Conservation (phyloP, 2,888 invertebrate species). For the Amblyjoppa fuscipennis region DNA sequence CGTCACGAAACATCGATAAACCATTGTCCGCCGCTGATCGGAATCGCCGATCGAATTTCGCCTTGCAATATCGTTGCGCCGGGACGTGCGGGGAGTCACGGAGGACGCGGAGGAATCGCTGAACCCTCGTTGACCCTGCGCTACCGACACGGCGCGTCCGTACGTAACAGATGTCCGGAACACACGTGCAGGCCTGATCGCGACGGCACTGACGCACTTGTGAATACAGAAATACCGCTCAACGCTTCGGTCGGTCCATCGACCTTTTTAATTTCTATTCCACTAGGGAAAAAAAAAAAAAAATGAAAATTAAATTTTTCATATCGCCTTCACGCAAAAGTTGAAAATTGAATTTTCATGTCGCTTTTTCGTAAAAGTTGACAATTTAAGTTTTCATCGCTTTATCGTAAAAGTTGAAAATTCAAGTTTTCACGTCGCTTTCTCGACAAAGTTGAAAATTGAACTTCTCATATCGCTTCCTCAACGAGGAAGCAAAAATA, state of each 20-base stretch:
- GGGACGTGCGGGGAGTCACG: not conserved
- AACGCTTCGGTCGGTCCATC: conserved; percentile 8
- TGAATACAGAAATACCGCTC: conserved; percentile 24
- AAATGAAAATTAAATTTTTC: too few species aligned
- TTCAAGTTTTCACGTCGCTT: too few species aligned
- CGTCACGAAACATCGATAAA: conserved; percentile 37
- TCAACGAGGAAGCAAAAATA: too few species aligned
- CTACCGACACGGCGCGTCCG: not conserved
- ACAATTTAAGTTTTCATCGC: too few species aligned
- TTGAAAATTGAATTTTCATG: too few species aligned
- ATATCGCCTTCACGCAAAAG: too few species aligned
- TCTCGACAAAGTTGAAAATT: too few species aligned
- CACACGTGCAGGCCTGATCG: conserved; percentile 19
- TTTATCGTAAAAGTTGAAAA: too few species aligned
- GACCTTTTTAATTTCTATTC: not conserved
- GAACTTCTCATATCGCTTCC: too few species aligned
- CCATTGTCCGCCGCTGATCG: conserved; percentile 36
- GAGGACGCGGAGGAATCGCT: conserved; percentile 7
- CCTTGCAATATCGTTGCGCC: conserved; percentile 8
- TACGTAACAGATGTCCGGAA: conserved; percentile 24
- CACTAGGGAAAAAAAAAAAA: not conserved
- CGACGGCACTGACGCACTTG: conserved; percentile 15
- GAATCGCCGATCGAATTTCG: conserved; percentile 42
- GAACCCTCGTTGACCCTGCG: conserved; percentile 27
- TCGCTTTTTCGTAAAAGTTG: too few species aligned